These are phyloP conservation scores for Chloebia gouldiae DNA, from an alignment of 2,113 vertebrate genomes.

Conservation along the genomic window DNA sequence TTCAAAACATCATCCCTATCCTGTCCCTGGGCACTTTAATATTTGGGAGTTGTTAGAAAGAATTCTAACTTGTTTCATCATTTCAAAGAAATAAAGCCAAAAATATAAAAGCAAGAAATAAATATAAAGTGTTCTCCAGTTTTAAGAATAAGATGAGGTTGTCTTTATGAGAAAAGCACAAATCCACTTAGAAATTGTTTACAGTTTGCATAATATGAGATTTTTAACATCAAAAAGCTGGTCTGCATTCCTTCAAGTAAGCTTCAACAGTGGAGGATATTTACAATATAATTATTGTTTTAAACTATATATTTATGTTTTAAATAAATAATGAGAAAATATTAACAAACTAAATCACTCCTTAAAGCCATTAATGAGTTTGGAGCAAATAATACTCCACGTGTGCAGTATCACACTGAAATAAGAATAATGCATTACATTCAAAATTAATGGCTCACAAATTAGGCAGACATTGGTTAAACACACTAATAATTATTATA, in stretches of 20 bases:
- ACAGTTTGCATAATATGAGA: conserved; percentile 15
- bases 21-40: conserved; percentile 75
- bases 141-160: conserved; percentile 42
- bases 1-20: conserved; percentile 81
- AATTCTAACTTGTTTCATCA: conserved; percentile 68
- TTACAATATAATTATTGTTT: conserved; percentile 3
- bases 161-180: neutral
- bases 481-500: neutral
- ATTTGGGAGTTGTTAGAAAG: conserved; percentile 71
- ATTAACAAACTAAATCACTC: conserved; percentile 36
- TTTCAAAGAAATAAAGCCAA: conserved; percentile 63
- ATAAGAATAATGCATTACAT: neutral
- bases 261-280: neutral
- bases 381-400: neutral
- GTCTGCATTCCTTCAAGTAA: conserved; percentile 18
- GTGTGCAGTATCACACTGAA: neutral
- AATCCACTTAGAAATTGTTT: conserved; percentile 39
- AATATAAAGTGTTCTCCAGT: neutral
- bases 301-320: neutral
- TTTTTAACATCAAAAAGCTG: conserved; percentile 32
- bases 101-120: conserved; percentile 33
- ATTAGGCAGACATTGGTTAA: conserved; percentile 3
- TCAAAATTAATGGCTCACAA: conserved; percentile 3
- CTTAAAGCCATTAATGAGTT: neutral
- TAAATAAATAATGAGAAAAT: conserved; percentile 31